These are phyloP conservation scores for Cyanoramphus novaezelandiae DNA, from an alignment of 2,113 vertebrate species.

Conservation along the genomic window DNA sequence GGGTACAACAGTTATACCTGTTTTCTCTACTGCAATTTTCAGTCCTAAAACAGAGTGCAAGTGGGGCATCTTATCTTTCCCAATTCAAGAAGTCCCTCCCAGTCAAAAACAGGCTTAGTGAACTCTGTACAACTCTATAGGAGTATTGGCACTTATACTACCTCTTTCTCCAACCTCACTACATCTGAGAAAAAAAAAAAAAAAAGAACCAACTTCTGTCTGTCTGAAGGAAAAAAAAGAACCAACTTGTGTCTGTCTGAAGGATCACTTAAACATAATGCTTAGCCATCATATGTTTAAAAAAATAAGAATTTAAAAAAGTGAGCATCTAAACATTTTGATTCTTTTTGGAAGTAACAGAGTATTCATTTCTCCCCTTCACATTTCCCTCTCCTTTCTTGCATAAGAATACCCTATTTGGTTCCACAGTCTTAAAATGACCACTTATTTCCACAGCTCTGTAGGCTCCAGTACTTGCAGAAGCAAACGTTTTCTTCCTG, in stretches of 20 bases:
- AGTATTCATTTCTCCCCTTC: neutral
- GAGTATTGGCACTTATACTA: neutral
- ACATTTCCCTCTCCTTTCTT: neutral
- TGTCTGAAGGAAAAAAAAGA: neutral
- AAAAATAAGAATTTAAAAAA: neutral
- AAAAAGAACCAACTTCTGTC: neutral
- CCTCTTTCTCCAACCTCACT: neutral
- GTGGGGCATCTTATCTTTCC: neutral
- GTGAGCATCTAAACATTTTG: neutral
- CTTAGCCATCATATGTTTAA: neutral
- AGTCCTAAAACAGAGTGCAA: slow-evolving; percentile 4
- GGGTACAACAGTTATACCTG: neutral
- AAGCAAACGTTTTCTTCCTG: slow-evolving; percentile 46
- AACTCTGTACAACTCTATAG: neutral
- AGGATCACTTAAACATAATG: neutral
- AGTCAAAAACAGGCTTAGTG: neutral
- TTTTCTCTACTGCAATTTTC: slow-evolving; percentile 8
- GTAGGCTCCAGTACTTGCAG: neutral
- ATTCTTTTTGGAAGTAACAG: neutral
- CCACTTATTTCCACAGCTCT: slow-evolving; percentile 53
- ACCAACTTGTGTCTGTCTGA: neutral
- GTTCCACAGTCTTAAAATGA: slow-evolving; percentile 42
- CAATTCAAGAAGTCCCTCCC: neutral
- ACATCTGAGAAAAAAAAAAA: neutral
- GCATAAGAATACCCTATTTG: neutral